phyloP scores from a whole-genome alignment of 2,113 vertebrate species.

The Pavo muticus region DNA sequence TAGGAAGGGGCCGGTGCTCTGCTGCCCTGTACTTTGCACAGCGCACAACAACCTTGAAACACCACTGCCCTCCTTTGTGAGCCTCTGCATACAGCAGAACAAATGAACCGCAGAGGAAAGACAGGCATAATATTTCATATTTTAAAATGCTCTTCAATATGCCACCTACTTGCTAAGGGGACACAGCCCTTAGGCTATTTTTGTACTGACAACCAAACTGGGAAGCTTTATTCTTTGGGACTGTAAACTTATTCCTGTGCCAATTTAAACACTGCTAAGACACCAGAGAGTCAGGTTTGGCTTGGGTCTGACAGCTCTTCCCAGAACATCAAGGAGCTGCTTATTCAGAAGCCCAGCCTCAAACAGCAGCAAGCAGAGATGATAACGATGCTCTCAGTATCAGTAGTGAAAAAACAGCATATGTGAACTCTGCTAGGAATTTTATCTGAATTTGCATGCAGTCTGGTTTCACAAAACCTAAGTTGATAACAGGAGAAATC shows the following conservation, averaged over 20 bases:
- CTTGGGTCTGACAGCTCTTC: background rate
- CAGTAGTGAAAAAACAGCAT: background rate
- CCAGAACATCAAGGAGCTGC: background rate
- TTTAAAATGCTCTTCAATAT: background rate
- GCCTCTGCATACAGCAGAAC: background rate
- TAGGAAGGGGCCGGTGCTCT: background rate
- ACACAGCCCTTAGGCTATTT: background rate
- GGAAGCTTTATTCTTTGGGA: background rate
- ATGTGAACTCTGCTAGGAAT: background rate
- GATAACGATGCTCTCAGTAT: background rate
- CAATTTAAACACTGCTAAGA: background rate
- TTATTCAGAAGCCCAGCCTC: background rate
- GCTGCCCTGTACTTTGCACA: background rate
- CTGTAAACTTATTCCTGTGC: background rate
- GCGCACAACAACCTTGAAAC: background rate
- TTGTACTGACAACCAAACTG: background rate
- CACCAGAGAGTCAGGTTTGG: background rate
- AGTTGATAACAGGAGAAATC: background rate
- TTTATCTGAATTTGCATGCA: constrained; percentile 12
- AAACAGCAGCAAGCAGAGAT: background rate
- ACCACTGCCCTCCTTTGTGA: background rate
- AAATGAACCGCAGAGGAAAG: background rate
- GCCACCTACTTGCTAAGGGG: background rate
- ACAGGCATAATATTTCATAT: background rate
- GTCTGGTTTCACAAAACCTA: background rate